Conservation (phyloP, 2,888 invertebrate genomes). For the Lydus trimaculatus region DNA sequence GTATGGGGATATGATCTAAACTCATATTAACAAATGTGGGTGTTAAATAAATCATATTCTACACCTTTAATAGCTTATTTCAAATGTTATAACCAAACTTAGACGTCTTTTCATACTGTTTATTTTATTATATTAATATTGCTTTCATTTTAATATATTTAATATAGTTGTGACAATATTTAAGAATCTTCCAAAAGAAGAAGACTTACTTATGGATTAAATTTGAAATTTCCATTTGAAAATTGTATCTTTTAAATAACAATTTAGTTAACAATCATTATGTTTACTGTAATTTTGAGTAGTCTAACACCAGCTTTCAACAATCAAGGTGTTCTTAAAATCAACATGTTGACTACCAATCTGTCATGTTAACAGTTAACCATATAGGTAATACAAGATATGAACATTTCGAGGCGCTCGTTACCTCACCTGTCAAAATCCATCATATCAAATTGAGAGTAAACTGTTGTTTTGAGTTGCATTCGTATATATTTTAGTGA, state of each 20-base stretch:
- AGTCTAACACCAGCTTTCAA: not conserved
- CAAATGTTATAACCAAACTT: constrained; percentile 32
- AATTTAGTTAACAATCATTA: not conserved
- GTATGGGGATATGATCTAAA: constrained; percentile 41
- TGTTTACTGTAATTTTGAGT: not conserved
- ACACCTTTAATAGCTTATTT: constrained; percentile 53
- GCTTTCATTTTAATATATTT: not conserved
- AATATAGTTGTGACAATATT: not conserved
- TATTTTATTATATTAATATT: not conserved
- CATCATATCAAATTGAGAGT: constrained; percentile 14
- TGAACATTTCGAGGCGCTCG: constrained; percentile 35
- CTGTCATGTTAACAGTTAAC: constrained; percentile 38
- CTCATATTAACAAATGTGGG: constrained; percentile 52
- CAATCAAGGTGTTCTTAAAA: constrained; percentile 5
- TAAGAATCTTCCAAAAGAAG: too few species aligned
- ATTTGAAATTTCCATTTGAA: not conserved
- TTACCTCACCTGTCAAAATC: constrained; percentile 37
- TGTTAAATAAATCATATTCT: constrained; percentile 55
- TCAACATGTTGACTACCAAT: constrained; percentile 27
- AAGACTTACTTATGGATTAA: not conserved
- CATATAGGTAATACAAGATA: constrained; percentile 36
- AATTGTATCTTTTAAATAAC: not conserved
- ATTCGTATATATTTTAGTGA: not conserved
- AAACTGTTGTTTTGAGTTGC: not conserved
- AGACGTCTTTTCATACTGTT: not conserved